These are phyloP conservation scores for Plotosus lineatus DNA, from an alignment of 2,113 vertebrate species.

Conservation along the genomic window DNA sequence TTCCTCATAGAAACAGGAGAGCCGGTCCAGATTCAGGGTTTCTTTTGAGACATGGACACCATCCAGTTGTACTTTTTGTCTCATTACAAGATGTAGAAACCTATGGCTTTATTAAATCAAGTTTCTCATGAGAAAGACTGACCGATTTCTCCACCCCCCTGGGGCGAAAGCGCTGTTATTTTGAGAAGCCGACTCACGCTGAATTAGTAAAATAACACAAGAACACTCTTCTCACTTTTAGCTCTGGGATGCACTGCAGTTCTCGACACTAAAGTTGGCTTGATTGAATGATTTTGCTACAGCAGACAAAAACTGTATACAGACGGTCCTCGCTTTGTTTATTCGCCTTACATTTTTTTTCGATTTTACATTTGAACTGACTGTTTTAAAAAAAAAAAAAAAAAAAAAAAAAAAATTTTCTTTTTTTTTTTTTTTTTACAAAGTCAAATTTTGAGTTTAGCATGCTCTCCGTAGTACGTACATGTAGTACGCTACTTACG, in stretches of 20 bases:
- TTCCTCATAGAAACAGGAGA: background rate
- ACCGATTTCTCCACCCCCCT: slow-evolving; percentile 26
- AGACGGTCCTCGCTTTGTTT: no score
- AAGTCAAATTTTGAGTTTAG: no score
- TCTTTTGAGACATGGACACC: background rate
- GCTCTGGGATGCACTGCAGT: slow-evolving; percentile 21
- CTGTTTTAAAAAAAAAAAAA: no score
- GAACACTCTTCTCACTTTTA: slow-evolving; percentile 11
- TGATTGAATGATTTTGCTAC: background rate
- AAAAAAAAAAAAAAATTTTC: no score
- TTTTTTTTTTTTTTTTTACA: no score
- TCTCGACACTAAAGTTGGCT: slow-evolving; percentile 29
- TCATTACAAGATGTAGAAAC: slow-evolving; percentile 36
- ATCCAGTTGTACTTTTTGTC: background rate
- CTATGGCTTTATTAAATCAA: slow-evolving; percentile 34
- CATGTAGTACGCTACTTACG: no score
- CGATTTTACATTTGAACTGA: no score
- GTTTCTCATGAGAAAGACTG: slow-evolving; percentile 38
- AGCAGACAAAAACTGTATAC: background rate
- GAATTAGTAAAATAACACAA: slow-evolving; percentile 24
- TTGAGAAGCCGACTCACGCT: slow-evolving; percentile 14
- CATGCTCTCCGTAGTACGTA: no score
- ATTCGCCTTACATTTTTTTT: no score
- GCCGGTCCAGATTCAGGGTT: background rate
- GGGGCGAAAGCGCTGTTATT: slow-evolving; percentile 20